Conservation (phyloP, 2,797 vertebrate genomes). For the Eulemur mongoz region DNA sequence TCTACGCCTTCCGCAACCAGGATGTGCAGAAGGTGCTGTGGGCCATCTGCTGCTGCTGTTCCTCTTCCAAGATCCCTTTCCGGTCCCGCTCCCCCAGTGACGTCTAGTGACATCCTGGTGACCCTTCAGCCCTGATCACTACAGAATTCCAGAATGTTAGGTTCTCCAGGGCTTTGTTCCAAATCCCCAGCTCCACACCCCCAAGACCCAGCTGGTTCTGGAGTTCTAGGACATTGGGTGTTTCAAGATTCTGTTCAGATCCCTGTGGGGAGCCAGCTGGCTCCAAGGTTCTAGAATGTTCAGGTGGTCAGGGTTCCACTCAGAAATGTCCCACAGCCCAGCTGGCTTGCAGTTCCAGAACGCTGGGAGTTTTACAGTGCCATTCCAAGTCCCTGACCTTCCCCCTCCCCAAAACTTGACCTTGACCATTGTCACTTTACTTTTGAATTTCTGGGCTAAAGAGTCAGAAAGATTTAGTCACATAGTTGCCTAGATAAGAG, state of each 20-base stretch:
- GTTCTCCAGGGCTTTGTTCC: conserved; percentile 47
- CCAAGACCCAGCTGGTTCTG: conserved; percentile 37
- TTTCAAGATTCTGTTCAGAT: conserved; percentile 60
- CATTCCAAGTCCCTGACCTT: conserved; percentile 59
- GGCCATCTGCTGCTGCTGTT: conserved; percentile 89
- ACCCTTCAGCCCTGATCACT: neutral
- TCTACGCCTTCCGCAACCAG: conserved; percentile 96
- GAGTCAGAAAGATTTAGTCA: conserved; percentile 61
- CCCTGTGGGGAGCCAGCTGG: conserved; percentile 20
- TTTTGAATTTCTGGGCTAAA: conserved; percentile 59
- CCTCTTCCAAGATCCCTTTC: conserved; percentile 85
- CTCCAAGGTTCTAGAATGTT: conserved; percentile 65
- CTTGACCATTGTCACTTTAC: conserved; percentile 65
- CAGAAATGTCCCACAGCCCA: conserved; percentile 29
- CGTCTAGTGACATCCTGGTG: conserved; percentile 83
- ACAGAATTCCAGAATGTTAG: conserved; percentile 59
- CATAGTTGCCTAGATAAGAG: conserved; percentile 52
- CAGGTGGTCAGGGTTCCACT: conserved; percentile 35
- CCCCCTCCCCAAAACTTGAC: conserved; percentile 39
- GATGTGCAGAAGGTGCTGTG: conserved; percentile 95
- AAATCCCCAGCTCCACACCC: neutral
- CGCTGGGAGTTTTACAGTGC: conserved; percentile 62
- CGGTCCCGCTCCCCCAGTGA: conserved; percentile 91
- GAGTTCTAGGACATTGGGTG: conserved; percentile 54
- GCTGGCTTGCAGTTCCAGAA: conserved; percentile 49